Evolutionary conservation across 2,797 vertebrate genomes (phyloP), one percentile per base, ranked within the genome.

Genomic region (Halcyon chelicuti): DNA sequence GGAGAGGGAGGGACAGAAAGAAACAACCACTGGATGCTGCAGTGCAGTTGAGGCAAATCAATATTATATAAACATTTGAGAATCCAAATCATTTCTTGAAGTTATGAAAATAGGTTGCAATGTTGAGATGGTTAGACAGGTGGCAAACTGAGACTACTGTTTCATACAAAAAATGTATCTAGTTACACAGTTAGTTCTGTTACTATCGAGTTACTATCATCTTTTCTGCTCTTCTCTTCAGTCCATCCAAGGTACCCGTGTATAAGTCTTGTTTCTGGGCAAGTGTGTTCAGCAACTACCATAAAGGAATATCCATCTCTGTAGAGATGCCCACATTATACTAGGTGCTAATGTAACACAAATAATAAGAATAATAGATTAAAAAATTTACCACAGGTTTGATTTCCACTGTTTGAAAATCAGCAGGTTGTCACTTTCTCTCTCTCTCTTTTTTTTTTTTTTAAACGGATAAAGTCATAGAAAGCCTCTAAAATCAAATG

Each of bases 81-180:
- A 86, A 90, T 75, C 15, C 37, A 84, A 83, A 82, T 6, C 66
- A 86, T 70, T 86, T 81, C 39, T 72, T 88, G 55, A 86, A 55
- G 76, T 86, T 90, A 84, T 78, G 62, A 88, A 94, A 94, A 93
- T 17, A 96, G 47, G 83, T 94, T 97, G 95, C 89, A 97, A 91
- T 96, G 79, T 96, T 94, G 91, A 94, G 76, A 88, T 35, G 51
- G 82, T 88, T 94, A 97, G 94, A 88, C 96, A 97, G 95, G 87
- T 97, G 96, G 96, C 96, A 97, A 96, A 97, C 94, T 96, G 89
- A 97, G 93, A 97, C 94, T 96, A 77, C 82, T 52, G 14, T 91
- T 97, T 84, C 88, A 81, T 93, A 52, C 40, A 74, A 94, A 94
- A 96, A 87, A 37, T 83, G 33, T 4, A 73, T 81, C 72, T 89